phyloP scores from a whole-genome alignment of 2,888 invertebrate species.

The Ormyrus thymus region DNA sequence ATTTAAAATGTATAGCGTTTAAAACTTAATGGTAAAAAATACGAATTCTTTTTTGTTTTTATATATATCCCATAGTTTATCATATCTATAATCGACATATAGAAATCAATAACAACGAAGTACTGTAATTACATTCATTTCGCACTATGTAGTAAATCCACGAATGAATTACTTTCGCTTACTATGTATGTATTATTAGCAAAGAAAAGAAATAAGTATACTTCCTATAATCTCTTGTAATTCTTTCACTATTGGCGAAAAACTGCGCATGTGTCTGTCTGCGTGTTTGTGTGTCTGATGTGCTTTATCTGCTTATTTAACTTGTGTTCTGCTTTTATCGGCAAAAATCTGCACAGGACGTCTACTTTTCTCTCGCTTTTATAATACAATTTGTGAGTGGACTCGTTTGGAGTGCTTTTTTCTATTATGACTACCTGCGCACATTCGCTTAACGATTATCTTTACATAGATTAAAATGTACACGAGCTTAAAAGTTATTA shows the following conservation, averaged over 20 bases:
- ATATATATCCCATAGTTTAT: constrained; percentile 51
- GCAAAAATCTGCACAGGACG: constrained; percentile 30
- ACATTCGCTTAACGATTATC: constrained; percentile 30
- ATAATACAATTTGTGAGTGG: background rate
- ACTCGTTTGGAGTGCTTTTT: background rate
- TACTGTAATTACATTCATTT: constrained; percentile 50
- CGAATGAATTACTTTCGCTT: constrained; percentile 44
- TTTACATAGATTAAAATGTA: constrained; percentile 46
- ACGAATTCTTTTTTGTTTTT: constrained; percentile 59
- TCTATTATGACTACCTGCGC: constrained; percentile 9
- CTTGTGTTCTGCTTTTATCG: constrained; percentile 8
- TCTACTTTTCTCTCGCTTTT: background rate
- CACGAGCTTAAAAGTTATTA: constrained; percentile 42
- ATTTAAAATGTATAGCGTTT: constrained; percentile 66
- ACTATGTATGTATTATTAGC: constrained; percentile 35
- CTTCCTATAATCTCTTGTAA: constrained; percentile 47
- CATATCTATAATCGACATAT: constrained; percentile 50
- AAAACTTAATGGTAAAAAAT: constrained; percentile 70
- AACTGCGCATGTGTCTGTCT: constrained; percentile 19
- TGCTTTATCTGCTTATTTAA: constrained; percentile 27
- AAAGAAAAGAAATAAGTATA: constrained; percentile 37
- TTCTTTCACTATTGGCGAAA: constrained; percentile 35
- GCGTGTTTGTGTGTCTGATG: background rate
- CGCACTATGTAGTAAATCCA: constrained; percentile 43
- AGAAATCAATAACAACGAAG: constrained; percentile 54